phyloP scores from a whole-genome alignment of 2,113 vertebrate genomes.

The Pavo muticus region DNA sequence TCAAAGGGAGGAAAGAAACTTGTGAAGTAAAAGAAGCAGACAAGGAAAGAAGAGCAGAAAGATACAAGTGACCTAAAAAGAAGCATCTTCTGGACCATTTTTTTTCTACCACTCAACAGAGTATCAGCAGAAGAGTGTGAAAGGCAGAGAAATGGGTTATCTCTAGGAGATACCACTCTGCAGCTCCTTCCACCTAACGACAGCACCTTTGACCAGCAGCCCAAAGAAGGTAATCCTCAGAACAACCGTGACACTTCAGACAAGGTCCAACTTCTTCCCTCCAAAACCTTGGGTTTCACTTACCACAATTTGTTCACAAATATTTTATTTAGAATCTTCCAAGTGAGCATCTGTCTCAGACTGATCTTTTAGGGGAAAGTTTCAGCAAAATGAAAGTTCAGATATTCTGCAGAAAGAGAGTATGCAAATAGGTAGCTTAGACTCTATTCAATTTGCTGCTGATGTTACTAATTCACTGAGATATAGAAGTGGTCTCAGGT shows the following conservation, averaged over 20 bases:
- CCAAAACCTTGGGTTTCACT: not conserved
- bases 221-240: not conserved
- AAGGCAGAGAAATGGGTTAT: not conserved
- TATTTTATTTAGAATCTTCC: not conserved
- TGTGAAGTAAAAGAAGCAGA: not conserved
- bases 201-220: not conserved
- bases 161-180: not conserved
- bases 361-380: not conserved
- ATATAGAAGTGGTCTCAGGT: not conserved
- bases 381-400: not conserved
- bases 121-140: not conserved
- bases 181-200: not conserved
- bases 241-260: not conserved
- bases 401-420: not conserved
- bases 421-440: not conserved
- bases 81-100: not conserved
- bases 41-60: not conserved
- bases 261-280: not conserved
- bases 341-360: not conserved
- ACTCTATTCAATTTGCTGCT: not conserved
- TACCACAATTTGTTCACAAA: not conserved
- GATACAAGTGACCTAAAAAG: not conserved
- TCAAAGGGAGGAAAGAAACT: not conserved
- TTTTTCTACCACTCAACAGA: not conserved
- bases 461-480: not conserved